Evolutionary conservation across 2,888 invertebrate species (phyloP), one percentile per base, ranked within the genome.

Genomic region (Oligia latruncula): DNA sequence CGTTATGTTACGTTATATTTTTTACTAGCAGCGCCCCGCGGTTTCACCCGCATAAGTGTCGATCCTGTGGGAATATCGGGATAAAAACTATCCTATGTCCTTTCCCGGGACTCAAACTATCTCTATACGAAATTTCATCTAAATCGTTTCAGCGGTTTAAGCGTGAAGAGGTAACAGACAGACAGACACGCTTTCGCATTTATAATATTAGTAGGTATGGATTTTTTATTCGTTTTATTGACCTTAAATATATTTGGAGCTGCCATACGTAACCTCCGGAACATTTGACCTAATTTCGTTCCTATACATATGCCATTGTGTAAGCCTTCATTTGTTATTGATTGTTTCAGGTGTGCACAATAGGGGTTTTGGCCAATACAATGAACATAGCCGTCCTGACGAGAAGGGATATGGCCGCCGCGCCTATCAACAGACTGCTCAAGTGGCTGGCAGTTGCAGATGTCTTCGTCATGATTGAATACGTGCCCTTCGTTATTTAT

Each of bases 351-450:
- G 98, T 99, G 35, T 99, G 99, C 93, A 95, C 98, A 74, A 98
- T 99, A 91, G 99, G 99, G 11, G 98, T 98, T 11, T 97, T 99
- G 80, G 98, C 99, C 35, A 99, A 99, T 92, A 97, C 98, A 46
- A 97, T 99, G 92, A 99, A 99, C 95, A 98, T 99, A 83, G 98
- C 98, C 2, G 99, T 99, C 0, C 97, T 99, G 83, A 98, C 99
- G 8, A 97, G 98, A 71, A 98, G 98, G 88, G 98, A 98, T 92
- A 98, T 99, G 98, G 97, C 98, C n/a, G 97, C 97, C 60, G 98
- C 99, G 0, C 98, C 99, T 4, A 99, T 99, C 89, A 99, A 99
- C 95, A 97, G 98, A 74, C 98, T 99, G 68, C 97, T 99, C 67
- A 99, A 98, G 82, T 98, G 98, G 94, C 95, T 99, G 75, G 99